Evolutionary conservation across 2,797 vertebrate species (phyloP).

Genomic region (Pangasius djambal): DNA sequence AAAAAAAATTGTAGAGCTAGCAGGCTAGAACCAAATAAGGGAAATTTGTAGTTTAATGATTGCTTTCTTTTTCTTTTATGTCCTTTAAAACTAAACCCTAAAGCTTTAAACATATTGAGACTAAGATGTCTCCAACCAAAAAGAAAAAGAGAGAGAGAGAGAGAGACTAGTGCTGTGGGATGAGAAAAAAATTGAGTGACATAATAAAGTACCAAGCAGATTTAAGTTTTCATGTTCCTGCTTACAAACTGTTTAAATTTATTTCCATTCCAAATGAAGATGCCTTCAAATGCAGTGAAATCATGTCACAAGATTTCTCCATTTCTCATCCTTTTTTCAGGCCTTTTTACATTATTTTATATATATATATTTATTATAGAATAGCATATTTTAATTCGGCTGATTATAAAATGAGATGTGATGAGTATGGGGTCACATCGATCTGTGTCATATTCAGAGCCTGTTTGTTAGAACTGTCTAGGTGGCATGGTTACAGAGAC

Average conservation of each 20-base stretch:
- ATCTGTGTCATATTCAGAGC: not conserved
- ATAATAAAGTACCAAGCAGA: constrained; percentile 24
- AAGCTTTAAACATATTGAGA: constrained; percentile 73
- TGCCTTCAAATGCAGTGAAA: not conserved
- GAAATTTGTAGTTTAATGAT: constrained; percentile 70
- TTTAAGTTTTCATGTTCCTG: not conserved
- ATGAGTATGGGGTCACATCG: not conserved
- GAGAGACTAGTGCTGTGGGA: constrained; percentile 36
- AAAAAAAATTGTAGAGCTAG: constrained; percentile 64
- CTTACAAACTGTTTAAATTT: not conserved
- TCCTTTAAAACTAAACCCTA: constrained; percentile 58
- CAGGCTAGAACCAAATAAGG: constrained; percentile 68
- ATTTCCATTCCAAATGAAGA: not conserved
- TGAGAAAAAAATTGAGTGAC: not conserved
- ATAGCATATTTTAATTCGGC: not conserved
- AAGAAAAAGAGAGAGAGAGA: constrained; percentile 33
- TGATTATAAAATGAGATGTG: constrained; percentile 5
- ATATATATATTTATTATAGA: not conserved
- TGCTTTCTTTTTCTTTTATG: constrained; percentile 57
- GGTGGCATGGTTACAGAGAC: constrained; percentile 18
- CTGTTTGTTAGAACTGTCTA: constrained; percentile 8
- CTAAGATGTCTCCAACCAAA: constrained; percentile 54
- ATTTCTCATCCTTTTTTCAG: not conserved
- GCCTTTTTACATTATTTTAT: not conserved
- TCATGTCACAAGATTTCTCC: not conserved